phyloP scores from a whole-genome alignment of 2,113 vertebrate species.

The Mastomys coucha region DNA sequence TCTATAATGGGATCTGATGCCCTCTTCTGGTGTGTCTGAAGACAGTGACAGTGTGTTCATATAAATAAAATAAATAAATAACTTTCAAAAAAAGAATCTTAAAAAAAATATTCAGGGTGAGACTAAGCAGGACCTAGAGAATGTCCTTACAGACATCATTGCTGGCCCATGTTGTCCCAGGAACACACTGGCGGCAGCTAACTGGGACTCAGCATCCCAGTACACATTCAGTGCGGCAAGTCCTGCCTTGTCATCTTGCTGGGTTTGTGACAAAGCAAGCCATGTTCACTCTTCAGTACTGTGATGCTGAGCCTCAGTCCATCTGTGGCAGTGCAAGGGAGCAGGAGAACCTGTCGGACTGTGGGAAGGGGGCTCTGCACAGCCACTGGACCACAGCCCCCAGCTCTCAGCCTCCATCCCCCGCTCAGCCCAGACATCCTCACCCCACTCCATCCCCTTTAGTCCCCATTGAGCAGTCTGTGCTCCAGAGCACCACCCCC shows the following conservation, averaged over 20 bases:
- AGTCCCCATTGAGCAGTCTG: not conserved
- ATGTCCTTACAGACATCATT: fast-evolving
- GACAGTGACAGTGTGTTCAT: too few species aligned
- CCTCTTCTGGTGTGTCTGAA: too few species aligned
- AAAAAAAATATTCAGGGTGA: not conserved
- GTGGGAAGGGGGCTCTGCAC: too few species aligned
- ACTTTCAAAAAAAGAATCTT: too few species aligned
- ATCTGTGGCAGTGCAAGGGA: not conserved
- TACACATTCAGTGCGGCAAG: not conserved
- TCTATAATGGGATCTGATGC: too few species aligned
- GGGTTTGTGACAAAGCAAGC: too few species aligned
- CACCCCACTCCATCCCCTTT: not conserved
- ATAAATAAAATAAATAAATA: too few species aligned
- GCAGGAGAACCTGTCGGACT: not conserved
- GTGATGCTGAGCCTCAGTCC: too few species aligned
- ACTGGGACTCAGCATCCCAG: not conserved
- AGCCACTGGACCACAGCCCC: not conserved
- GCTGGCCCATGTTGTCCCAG: fast-evolving
- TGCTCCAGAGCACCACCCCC: not conserved
- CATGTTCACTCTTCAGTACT: not conserved
- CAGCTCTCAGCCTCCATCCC: not conserved
- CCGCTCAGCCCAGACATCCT: not conserved
- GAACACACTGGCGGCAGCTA: not conserved
- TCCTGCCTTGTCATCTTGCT: not conserved
- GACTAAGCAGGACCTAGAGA: too few species aligned